Evolutionary conservation across 2,113 vertebrate species (phyloP).

Genomic region (Calyptomena viridis): DNA sequence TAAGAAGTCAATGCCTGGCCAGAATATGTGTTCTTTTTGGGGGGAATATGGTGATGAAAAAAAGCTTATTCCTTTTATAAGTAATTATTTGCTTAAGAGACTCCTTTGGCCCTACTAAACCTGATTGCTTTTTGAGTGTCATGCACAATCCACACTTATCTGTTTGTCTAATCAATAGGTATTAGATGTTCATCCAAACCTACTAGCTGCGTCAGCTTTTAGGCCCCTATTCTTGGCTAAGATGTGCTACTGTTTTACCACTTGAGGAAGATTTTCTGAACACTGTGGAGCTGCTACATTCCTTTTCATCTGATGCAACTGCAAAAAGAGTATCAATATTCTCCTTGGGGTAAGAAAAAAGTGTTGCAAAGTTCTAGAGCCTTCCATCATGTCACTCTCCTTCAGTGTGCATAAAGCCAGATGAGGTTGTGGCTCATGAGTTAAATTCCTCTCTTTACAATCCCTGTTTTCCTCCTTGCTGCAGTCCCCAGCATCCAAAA

Average conservation of each 20-base stretch:
- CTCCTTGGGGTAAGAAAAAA: not conserved
- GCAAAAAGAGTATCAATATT: not conserved
- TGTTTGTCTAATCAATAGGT: not conserved
- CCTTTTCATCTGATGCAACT: not conserved
- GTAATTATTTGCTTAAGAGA: conserved; percentile 43
- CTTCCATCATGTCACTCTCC: not conserved
- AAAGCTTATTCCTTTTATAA: not conserved
- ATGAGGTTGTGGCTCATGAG: not conserved
- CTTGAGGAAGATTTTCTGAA: not conserved
- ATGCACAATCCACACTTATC: not conserved
- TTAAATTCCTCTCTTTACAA: not conserved
- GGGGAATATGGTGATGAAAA: not conserved
- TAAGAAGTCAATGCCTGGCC: not conserved
- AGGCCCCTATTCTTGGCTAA: not conserved
- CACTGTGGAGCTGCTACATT: not conserved
- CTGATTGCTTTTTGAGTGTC: not conserved
- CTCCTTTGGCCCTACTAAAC: not conserved
- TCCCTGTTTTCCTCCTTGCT: not conserved
- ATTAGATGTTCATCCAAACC: not conserved
- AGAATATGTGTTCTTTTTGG: not conserved
- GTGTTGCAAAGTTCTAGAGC: not conserved
- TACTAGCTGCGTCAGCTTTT: not conserved
- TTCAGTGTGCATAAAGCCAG: not conserved
- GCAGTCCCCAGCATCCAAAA: not conserved
- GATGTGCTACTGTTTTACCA: not conserved